These are phyloP conservation scores for Drosophila pseudotakahashii DNA, from an alignment of 2,888 invertebrate species.

Conservation along the genomic window DNA sequence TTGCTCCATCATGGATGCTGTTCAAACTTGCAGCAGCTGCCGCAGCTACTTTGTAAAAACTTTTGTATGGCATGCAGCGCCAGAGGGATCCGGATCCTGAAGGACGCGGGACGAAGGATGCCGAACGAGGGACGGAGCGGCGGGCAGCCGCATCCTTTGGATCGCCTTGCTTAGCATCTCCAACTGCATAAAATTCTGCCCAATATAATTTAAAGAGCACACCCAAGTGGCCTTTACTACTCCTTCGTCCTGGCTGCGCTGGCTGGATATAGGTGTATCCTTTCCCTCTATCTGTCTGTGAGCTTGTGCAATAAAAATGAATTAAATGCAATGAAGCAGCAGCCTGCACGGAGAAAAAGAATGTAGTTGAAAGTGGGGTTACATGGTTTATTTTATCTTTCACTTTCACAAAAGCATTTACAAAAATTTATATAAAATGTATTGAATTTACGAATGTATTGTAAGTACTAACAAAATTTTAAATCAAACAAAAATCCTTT, in stretches of 20 bases:
- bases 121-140: not conserved
- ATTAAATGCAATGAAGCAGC: constrained; percentile 79
- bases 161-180: constrained; percentile 37
- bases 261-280: too few relatives aligned
- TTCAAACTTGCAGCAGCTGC: constrained; percentile 72
- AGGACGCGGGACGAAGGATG: constrained; percentile 4
- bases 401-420: too few relatives aligned
- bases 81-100: constrained; percentile 17
- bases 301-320: constrained; percentile 79
- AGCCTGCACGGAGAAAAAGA: constrained; percentile 19
- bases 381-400: too few relatives aligned
- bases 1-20: constrained; percentile 33
- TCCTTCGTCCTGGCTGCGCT: constrained; percentile 15
- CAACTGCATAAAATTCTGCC: constrained; percentile 76
- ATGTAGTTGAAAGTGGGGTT: too few relatives aligned
- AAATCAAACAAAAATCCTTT: too few relatives aligned
- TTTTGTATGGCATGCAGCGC: constrained; percentile 57
- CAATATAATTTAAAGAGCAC: constrained; percentile 79
- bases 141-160: constrained; percentile 40
- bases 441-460: too few relatives aligned
- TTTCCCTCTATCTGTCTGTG: constrained; percentile 68
- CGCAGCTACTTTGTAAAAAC: constrained; percentile 77
- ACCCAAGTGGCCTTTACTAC: constrained; percentile 70
- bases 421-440: too few relatives aligned
- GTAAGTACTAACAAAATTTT: too few relatives aligned